phyloP scores from a whole-genome alignment of 2,888 invertebrate genomes.

The Parasteatoda lunata region DNA sequence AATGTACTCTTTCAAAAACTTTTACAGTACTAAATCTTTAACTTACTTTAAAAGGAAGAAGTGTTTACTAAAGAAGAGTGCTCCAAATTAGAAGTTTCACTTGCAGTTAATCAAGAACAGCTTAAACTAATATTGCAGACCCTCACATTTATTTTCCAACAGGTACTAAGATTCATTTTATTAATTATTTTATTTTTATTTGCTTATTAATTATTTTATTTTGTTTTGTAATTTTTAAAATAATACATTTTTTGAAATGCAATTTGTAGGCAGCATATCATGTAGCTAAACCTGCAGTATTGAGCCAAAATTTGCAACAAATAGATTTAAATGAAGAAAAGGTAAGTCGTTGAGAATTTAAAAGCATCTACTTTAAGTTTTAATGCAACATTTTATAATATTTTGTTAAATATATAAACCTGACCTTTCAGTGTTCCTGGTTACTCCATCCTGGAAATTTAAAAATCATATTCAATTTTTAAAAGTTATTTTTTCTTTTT shows the following conservation, averaged over 20 bases:
- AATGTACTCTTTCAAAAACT: no score
- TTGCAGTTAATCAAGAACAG: slow-evolving; percentile 72
- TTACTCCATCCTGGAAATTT: no score
- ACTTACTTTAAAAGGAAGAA: slow-evolving; percentile 72
- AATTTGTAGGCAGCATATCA: slow-evolving; percentile 74
- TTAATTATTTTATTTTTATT: neutral
- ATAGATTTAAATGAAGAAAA: slow-evolving; percentile 73
- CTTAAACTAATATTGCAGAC: slow-evolving; percentile 73
- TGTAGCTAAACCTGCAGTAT: slow-evolving; percentile 73
- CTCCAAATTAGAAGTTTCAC: slow-evolving; percentile 73
- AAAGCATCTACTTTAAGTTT: no score
- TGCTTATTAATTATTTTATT: slow-evolving; percentile 3
- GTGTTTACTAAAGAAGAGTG: slow-evolving; percentile 74
- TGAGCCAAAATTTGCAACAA: slow-evolving; percentile 73
- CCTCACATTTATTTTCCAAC: slow-evolving; percentile 74
- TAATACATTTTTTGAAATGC: neutral
- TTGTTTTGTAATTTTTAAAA: neutral
- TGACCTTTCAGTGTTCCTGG: no score
- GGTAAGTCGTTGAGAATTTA: slow-evolving; percentile 68
- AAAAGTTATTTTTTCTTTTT: no score
- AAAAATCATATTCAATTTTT: no score
- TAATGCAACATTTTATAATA: no score
- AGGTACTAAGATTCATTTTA: slow-evolving; percentile 71
- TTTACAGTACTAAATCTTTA: no score
- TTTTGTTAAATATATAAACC: no score